Evolutionary conservation across 2,113 vertebrate species (phyloP).

Genomic region (Acanthisitta chloris): DNA sequence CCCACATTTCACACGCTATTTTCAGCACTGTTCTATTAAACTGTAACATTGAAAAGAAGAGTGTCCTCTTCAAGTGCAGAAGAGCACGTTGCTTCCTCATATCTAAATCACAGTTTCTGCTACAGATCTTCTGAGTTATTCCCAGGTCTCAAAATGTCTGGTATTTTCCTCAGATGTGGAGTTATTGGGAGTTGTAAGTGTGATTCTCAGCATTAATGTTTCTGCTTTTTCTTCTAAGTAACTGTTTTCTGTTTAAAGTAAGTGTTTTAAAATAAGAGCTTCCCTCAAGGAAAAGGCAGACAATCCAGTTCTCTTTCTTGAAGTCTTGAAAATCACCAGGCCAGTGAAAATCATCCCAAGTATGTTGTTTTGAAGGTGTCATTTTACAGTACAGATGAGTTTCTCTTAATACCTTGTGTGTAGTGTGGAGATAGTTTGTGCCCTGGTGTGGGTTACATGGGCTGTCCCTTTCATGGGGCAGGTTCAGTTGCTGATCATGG

Average conservation of each 20-base stretch:
- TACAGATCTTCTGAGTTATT: conserved; percentile 11
- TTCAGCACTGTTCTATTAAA: conserved; percentile 50
- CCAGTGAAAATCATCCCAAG: background rate
- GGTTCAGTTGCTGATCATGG: background rate
- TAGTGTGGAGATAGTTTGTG: background rate
- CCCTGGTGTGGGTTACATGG: background rate
- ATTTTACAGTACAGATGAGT: background rate
- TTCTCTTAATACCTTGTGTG: background rate
- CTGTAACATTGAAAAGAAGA: conserved; percentile 40
- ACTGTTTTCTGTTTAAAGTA: background rate
- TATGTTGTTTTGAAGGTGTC: background rate
- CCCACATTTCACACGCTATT: conserved; percentile 55
- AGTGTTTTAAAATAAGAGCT: background rate
- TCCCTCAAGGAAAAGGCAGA: background rate
- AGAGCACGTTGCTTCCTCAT: background rate
- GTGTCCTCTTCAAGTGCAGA: conserved; percentile 20
- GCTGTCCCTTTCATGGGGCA: background rate
- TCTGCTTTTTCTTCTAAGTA: background rate
- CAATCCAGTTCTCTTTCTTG: background rate
- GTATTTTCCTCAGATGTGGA: background rate
- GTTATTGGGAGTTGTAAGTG: background rate
- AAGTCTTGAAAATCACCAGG: background rate
- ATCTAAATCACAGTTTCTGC: background rate
- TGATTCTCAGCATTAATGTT: background rate
- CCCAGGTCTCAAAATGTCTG: background rate